Evolutionary conservation across 2,113 vertebrate genomes (phyloP).

Genomic region (Brevimyrus niger): DNA sequence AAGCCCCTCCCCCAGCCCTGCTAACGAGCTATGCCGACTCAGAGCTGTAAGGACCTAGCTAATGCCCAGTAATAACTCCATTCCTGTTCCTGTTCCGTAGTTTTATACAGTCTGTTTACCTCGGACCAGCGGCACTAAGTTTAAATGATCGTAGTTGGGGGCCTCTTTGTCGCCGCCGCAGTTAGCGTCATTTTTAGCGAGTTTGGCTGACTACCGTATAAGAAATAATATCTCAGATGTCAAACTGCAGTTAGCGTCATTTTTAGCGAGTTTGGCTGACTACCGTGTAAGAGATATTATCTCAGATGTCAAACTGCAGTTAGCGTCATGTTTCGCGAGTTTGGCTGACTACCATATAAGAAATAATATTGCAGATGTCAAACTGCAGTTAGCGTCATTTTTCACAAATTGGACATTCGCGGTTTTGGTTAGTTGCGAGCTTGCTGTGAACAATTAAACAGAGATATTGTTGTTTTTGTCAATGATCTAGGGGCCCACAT

Average conservation of each 20-base stretch:
- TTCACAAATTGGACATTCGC: background rate
- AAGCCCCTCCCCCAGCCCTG: constrained; percentile 50
- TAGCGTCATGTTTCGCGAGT: background rate
- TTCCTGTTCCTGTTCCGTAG: constrained; percentile 63
- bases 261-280: background rate
- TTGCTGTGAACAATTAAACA: background rate
- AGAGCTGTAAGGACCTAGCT: constrained; percentile 83
- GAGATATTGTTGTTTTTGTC: constrained; percentile 19
- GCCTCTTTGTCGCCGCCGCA: background rate
- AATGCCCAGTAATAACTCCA: constrained; percentile 71
- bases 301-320: background rate
- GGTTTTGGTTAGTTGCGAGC: background rate
- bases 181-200: background rate
- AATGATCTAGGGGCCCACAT: constrained; percentile 52
- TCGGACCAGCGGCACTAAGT: constrained; percentile 25
- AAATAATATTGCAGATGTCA: background rate
- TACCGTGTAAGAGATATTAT: background rate
- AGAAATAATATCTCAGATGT: background rate
- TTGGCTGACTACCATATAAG: background rate
- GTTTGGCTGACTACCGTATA: background rate
- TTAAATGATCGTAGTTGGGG: background rate
- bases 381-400: too few species aligned
- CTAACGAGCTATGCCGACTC: constrained; percentile 97
- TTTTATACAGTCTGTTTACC: constrained; percentile 46
- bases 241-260: background rate